These are phyloP conservation scores for Podarcis muralis DNA, from an alignment of 2,113 vertebrate species.

Conservation along the genomic window DNA sequence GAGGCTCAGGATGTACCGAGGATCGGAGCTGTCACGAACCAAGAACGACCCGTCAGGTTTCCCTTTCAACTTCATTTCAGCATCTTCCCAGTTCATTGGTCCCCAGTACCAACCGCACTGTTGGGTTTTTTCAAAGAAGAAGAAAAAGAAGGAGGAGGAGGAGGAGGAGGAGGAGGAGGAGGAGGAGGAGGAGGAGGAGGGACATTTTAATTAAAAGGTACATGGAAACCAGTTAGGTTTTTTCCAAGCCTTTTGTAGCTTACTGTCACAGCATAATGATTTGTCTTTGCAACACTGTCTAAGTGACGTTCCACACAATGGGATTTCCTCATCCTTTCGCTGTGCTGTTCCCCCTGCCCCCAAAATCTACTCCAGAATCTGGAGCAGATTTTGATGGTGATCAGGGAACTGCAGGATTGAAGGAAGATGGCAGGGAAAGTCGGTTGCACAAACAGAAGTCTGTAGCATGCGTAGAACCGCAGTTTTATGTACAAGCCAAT, in stretches of 20 bases:
- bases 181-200: background rate
- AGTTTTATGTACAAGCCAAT: no score
- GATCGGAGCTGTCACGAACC: constrained; percentile 96
- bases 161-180: background rate
- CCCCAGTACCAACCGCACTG: constrained; percentile 98
- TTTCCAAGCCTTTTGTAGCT: background rate
- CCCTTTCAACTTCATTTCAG: constrained; percentile 96
- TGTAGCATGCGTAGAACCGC: no score
- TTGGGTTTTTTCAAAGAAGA: background rate
- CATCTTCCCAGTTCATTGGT: constrained; percentile 97
- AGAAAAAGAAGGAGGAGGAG: no score
- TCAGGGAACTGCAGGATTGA: no score
- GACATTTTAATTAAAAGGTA: background rate
- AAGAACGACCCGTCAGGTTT: constrained; percentile 95
- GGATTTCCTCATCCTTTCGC: no score
- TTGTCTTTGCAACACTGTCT: no score
- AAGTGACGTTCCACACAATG: no score
- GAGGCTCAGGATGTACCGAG: constrained; percentile 95
- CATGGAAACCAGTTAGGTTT: background rate
- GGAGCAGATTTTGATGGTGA: no score
- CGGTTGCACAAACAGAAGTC: no score
- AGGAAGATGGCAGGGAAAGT: no score
- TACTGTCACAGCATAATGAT: background rate
- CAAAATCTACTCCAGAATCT: no score
- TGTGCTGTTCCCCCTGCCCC: no score